Conservation (phyloP, 2,113 vertebrate species). For the Lepus americanus region DNA sequence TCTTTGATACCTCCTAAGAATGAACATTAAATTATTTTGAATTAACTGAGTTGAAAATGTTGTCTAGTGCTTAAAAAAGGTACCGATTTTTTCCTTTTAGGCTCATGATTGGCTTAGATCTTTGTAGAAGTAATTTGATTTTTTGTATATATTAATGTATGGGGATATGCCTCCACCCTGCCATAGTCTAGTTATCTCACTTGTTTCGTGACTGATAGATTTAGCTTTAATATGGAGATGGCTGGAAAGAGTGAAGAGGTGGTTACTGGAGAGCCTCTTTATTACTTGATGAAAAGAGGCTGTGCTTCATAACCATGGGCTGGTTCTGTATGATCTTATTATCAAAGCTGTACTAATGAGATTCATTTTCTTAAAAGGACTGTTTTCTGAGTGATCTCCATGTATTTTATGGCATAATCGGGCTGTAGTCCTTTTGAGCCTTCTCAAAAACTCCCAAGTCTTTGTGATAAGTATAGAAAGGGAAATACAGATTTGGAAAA, state of each 20-base stretch:
- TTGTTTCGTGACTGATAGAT: neutral
- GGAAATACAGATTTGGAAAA: neutral
- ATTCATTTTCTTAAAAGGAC: neutral
- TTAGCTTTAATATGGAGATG: neutral
- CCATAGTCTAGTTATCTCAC: neutral
- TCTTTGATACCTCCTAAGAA: neutral
- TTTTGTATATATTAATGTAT: neutral
- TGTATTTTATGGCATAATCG: neutral
- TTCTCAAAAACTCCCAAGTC: neutral
- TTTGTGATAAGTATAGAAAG: neutral
- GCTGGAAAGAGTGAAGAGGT: neutral
- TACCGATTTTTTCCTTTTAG: neutral
- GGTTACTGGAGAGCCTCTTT: neutral
- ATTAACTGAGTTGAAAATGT: constrained; percentile 7
- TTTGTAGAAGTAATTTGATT: constrained; percentile 18
- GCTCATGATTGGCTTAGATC: neutral
- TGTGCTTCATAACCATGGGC: accelerated
- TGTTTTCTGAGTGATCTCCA: neutral
- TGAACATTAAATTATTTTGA: constrained; percentile 16
- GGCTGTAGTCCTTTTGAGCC: neutral
- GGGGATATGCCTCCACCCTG: accelerated
- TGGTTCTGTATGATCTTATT: neutral
- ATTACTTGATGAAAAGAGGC: neutral
- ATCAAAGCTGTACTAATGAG: neutral
- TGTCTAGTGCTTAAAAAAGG: neutral